Base-by-base conservation (phyloP, 2,888 invertebrate genomes). In the Polyommatus iphigenia region DNA sequence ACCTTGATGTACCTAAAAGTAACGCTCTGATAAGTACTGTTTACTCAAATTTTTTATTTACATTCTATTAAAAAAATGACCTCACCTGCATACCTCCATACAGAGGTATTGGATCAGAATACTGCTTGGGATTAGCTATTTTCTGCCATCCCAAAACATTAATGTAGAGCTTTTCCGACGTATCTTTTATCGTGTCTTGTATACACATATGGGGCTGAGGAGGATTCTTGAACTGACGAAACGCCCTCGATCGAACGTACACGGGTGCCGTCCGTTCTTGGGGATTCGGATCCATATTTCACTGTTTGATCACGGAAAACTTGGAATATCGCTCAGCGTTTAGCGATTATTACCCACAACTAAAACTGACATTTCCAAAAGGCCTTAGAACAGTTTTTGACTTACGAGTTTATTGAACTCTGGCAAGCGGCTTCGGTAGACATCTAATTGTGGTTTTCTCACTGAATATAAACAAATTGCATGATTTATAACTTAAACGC, bases 181-280 rank as follows among this genome's bases (percentile, higher is more conserved):
- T 94, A 82, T 95, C 95, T 82, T 95, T 95, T 86, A 96, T 94
- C 8, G 94, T 94, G 81, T 95, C 95, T 83, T 95, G 95, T 84
- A 96, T 95, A 87, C 97, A 96, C 96, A 96, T 96, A 88, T 96
- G 96, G 15, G 96, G 96, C 82, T 96, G 96, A 2, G 96, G 96
- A 76, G 96, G 96, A 88, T 96, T 96, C 87, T 96, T 96, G 82
- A 96, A 96, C 84, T 96, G 95, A 78, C 96, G 95, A 87, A 95
- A 95, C 80, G 95, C 95, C 85, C 95, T 89, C 46, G 95, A 95
- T 78, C 94, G 92, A 80, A 95, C 95, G 89, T 95, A 94, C 77
- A 95, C 90, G 71, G 95, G 95, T 77, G 90, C 84, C 84, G 92
- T 88, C 83, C 90, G 89, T 80, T 94, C 94, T 78, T 86, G 91